Base-by-base conservation (phyloP, 2,113 vertebrate species). In the Larimichthys polyactis region DNA sequence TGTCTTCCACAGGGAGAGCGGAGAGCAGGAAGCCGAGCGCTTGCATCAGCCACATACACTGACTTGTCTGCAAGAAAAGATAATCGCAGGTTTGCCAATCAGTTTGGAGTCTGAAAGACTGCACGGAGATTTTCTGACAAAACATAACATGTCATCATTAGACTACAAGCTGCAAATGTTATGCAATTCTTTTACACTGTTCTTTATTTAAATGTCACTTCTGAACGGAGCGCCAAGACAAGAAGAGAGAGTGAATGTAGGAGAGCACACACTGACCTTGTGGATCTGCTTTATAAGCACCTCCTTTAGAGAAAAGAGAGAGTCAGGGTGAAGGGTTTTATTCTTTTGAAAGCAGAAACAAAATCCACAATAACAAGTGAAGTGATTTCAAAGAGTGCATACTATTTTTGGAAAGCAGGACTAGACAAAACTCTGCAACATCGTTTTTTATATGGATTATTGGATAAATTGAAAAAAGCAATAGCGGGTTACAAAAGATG, bases 1-100 rank as follows among this genome's bases (percentile, higher is more conserved):
- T 99, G 91, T 99, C 98, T 64, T 98, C 97, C 82, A 99, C 98
- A 51, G 98, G 98, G 82, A 99, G 94, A 0, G 97, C 98, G 0
- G 98, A 99, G 65, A 99, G 96, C 94, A 99, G 95, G 94, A 99
- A 99, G 78, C 98, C 98, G 63, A 99, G 95, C 3, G 98, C 98
- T 93, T 99, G 98, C 98, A 99, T 99, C 92, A 99, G 94, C 98
- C 98, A 99, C 98, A 99, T 99, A 83, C 98, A 99, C 92, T 99
- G 98, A 93, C 98, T 99, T 0, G 97, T 99, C 98, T 99, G 93
- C 51, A 70, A 90, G 14, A 78, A 72, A 70, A 90, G 62, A 91
- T 1, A 11, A 81, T 43, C 4, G 0, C 3, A 75, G 27, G 22
- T 71, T 81, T 62, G 71, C 48, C 36, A 60, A 40, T 74, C 24